These are phyloP conservation scores for Drosophila subpulchrella DNA, from an alignment of 1,140 invertebrate genomes.

Conservation along the genomic window DNA sequence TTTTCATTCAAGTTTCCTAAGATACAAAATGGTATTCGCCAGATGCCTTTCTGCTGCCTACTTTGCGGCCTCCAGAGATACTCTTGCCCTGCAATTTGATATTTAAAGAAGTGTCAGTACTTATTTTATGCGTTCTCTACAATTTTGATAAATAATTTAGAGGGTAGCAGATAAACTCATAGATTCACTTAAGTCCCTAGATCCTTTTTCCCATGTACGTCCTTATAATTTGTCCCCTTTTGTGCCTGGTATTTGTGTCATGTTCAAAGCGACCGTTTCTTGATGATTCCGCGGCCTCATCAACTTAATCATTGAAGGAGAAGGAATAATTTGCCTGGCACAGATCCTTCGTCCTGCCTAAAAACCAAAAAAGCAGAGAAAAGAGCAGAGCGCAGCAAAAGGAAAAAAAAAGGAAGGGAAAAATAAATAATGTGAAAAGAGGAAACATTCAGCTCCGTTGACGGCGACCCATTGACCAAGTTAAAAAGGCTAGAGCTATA, in stretches of 20 bases:
- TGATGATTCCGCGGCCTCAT: conserved; percentile 39
- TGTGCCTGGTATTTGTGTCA: conserved; percentile 27
- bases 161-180: no score
- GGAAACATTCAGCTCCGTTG: conserved; percentile 53
- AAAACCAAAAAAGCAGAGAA: conserved; percentile 15
- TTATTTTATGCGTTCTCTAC: no score
- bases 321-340: conserved; percentile 41
- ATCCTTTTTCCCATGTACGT: neutral
- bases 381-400: conserved; percentile 13
- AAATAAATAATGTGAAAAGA: conserved; percentile 45
- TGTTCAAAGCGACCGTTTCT: conserved; percentile 40
- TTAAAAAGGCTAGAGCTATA: conserved; percentile 53
- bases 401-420: conserved; percentile 1
- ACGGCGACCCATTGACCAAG: conserved; percentile 78
- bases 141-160: no score
- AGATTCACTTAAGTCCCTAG: no score
- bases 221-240: neutral
- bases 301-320: conserved; percentile 43
- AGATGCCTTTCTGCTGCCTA: no score
- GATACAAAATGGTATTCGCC: no score
- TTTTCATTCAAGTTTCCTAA: no score
- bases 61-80: no score
- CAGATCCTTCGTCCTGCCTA: conserved; percentile 24
- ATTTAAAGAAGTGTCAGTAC: no score
- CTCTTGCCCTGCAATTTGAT: no score